Conservation (phyloP, 2,113 vertebrate species). For the Pseudorectes ferrugineus region DNA sequence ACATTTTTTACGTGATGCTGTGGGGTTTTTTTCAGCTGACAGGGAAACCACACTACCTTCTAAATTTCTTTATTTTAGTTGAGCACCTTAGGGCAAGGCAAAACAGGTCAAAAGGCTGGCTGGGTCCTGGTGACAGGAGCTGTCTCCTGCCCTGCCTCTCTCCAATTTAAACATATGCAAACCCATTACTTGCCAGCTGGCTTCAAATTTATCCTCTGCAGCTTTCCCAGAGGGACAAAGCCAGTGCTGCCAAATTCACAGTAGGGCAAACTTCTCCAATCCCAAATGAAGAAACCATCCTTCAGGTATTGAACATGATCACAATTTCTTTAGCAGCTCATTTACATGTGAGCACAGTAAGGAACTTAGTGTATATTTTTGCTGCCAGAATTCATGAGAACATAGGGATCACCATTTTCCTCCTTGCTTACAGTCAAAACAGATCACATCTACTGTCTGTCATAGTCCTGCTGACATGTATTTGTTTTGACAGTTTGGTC, state of each 20-base stretch:
- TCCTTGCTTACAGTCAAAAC: background rate
- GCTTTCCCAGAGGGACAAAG: accelerated
- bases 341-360: background rate
- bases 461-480: background rate
- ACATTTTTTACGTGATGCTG: background rate
- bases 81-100: background rate
- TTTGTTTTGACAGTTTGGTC: background rate
- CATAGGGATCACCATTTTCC: background rate
- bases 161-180: background rate
- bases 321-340: background rate
- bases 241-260: background rate
- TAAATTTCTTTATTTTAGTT: background rate
- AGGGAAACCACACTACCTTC: background rate
- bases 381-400: background rate
- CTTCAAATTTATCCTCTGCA: background rate
- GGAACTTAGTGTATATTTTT: background rate
- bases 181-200: background rate
- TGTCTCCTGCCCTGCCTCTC: background rate
- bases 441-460: background rate
- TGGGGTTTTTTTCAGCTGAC: background rate
- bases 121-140: background rate
- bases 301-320: background rate
- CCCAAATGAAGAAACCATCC: background rate
- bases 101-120: background rate
- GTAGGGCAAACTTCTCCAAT: background rate